Evolutionary conservation across 1,140 invertebrate genomes (phyloP).

Genomic region (Papilio helenus): DNA sequence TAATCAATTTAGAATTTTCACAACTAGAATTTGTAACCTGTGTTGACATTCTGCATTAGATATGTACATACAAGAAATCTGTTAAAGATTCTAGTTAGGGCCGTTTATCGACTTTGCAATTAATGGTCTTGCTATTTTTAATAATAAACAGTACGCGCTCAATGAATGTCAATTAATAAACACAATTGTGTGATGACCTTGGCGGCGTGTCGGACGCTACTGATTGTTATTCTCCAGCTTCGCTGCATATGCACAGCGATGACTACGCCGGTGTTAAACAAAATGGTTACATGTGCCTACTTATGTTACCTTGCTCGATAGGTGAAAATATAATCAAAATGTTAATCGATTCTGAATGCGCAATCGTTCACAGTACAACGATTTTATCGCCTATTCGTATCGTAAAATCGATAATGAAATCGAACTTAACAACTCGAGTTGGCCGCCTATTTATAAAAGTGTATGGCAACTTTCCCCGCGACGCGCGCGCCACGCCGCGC

Average conservation of each 20-base stretch:
- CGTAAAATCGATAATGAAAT: constrained; percentile 63
- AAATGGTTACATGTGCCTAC: background rate
- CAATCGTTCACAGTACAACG: background rate
- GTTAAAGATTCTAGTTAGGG: background rate
- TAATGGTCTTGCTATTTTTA: constrained; percentile 57
- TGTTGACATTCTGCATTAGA: background rate
- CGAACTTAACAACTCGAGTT: constrained; percentile 59
- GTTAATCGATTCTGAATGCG: constrained; percentile 10
- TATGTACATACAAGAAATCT: background rate
- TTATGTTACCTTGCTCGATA: background rate
- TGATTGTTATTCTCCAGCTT: constrained; percentile 61
- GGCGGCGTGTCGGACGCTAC: constrained; percentile 55
- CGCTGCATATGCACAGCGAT: constrained; percentile 25
- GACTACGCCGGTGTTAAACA: constrained; percentile 16
- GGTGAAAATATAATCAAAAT: background rate
- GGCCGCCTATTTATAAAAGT: constrained; percentile 64
- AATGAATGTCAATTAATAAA: constrained; percentile 71
- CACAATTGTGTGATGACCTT: constrained; percentile 66
- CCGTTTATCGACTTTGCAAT: constrained; percentile 47
- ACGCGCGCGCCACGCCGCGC: constrained; percentile 48
- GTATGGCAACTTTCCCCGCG: constrained; percentile 73
- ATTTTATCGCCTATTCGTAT: background rate
- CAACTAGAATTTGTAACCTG: background rate
- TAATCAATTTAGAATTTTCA: background rate
- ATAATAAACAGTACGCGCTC: constrained; percentile 57